Evolutionary conservation across 2,888 invertebrate genomes (phyloP), one percentile per base, ranked within the genome.

Genomic region (Lasioglossum malachurum): DNA sequence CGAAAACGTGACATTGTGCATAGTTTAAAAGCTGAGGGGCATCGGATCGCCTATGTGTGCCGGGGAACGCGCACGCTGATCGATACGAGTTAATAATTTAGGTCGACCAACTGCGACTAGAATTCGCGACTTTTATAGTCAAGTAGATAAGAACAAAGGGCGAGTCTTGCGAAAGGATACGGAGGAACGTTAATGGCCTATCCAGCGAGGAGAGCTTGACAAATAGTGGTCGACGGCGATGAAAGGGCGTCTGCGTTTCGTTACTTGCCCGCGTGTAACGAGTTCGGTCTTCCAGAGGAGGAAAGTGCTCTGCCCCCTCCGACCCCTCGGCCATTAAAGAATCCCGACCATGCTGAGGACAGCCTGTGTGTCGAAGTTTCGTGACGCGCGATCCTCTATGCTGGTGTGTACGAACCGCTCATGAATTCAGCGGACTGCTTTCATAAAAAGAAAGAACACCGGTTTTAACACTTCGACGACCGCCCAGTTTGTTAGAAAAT

Each of bases 131-230:
- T 57, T 64, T 80, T 80, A 74, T 83, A 78, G 84, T 74, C 82
- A 84, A 87, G 80, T 73, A 77, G 87, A 79, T 84, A 87, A 80
- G 84, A 88, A 87, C 84, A 88, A 82, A 84, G 80, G 80, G 44
- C n/a, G 73, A 53, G 49, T 49, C 64, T 76, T 76, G 83, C 78
- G 78, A 78, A 87, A 86, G 80, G 75, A 82, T 72, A 78, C 75
- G 80, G 38, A 60, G 76, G 83, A 74, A 83, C 83, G 78, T 83
- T 87, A 87, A 87, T 87, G 83, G 83, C 46, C 81, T 80, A 83
- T 77, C 71, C 71, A 41, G 38, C 74, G 74, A 77, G 75, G 78
- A 83, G 87, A 86, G 80, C 87, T 87, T 83, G 83, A 83, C 87
- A 87, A 87, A 87, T 87, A 83, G 83, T 64, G 78, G 80, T 76